Evolutionary conservation across 2,797 vertebrate species (phyloP).

Genomic region (Peromyscus eremicus): DNA sequence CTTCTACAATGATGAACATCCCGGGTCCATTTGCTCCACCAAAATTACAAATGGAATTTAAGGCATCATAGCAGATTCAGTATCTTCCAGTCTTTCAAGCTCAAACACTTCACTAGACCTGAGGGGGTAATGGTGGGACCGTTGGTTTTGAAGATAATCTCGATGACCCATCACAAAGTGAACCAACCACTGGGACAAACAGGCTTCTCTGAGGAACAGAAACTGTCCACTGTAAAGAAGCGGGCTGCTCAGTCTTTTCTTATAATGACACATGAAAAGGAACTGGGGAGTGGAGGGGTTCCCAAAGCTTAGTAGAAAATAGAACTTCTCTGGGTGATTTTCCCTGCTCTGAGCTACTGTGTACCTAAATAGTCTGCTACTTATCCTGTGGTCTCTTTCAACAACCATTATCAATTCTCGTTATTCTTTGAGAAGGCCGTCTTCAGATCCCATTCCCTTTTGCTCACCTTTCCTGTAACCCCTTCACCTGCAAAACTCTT

Average conservation of each 20-base stretch:
- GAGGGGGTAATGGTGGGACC: constrained; percentile 89
- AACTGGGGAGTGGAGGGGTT: constrained; percentile 43
- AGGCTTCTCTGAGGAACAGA: constrained; percentile 95
- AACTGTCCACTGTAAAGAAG: constrained; percentile 88
- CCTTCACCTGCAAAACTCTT: neutral
- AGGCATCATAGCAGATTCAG: constrained; percentile 94
- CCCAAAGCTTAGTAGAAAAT: neutral
- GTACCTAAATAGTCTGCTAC: neutral
- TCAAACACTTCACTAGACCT: constrained; percentile 94
- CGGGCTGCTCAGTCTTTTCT: constrained; percentile 72
- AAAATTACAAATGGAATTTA: constrained; percentile 98
- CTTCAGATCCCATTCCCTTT: neutral
- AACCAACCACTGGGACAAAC: constrained; percentile 93
- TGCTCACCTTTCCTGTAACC: neutral
- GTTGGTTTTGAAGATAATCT: constrained; percentile 88
- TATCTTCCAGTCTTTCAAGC: constrained; percentile 90
- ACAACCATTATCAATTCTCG: neutral
- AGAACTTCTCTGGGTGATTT: neutral
- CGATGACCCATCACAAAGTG: constrained; percentile 93
- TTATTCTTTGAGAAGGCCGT: neutral
- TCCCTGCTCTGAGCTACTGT: neutral
- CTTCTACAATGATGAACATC: constrained; percentile 95
- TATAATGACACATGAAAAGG: constrained; percentile 61
- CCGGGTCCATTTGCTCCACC: constrained; percentile 96
- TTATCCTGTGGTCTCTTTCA: neutral